Conservation (phyloP, 2,113 vertebrate species). For the Irena cyanogastra region DNA sequence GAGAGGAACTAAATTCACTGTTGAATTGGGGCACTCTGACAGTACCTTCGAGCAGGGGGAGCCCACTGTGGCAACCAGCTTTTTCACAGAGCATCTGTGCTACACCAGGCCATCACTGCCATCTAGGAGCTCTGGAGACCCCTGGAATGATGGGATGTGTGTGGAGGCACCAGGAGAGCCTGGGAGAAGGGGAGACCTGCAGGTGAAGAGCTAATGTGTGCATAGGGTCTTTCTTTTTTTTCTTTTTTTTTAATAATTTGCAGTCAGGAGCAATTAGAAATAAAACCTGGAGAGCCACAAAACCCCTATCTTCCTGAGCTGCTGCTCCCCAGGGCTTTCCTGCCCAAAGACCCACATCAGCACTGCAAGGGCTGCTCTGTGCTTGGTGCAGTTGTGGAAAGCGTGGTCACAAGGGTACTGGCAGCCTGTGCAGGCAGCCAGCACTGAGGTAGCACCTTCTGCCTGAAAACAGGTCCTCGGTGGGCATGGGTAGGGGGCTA, state of each 20-base stretch:
- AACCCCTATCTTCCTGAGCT: neutral
- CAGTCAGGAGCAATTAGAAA: neutral
- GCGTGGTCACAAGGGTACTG: accelerated
- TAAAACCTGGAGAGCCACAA: neutral
- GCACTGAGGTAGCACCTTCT: neutral
- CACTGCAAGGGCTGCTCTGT: accelerated
- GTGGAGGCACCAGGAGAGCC: neutral
- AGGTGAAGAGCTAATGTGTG: neutral
- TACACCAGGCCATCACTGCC: neutral
- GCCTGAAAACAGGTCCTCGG: neutral
- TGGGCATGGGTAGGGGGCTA: no score
- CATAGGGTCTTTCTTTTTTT: neutral
- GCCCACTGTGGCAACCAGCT: accelerated
- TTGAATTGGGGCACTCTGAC: neutral
- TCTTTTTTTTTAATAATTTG: neutral
- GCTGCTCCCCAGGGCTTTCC: neutral
- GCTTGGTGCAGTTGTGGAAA: neutral
- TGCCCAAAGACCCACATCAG: neutral
- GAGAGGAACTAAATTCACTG: neutral
- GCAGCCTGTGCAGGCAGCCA: neutral
- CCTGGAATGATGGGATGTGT: no score
- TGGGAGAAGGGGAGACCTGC: neutral
- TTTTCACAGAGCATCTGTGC: neutral
- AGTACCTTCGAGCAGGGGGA: neutral
- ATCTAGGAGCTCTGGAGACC: neutral